A percentile compares a stretch with the other conserved stretches of the same genome.
Conservation (phyloP, 2,797 vertebrate species). For the Sarcoramphus papa region DNA sequence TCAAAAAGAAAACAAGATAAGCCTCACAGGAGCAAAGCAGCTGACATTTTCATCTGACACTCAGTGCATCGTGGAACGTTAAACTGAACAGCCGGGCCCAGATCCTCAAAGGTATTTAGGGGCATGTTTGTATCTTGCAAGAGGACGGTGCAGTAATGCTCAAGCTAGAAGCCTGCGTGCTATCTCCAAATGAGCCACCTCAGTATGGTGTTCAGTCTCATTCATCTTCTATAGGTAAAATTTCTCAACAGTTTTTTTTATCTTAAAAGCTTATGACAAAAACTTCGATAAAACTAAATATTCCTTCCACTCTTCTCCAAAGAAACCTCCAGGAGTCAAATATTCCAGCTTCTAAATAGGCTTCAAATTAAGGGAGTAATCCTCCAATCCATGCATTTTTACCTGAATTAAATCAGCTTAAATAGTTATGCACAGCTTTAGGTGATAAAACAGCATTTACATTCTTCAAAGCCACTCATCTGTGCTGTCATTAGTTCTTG, state of each 20-base stretch:
- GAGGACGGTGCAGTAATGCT: background rate
- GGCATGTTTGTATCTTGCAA: background rate
- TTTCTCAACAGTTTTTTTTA: background rate
- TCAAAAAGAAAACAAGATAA: background rate
- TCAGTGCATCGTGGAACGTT: background rate
- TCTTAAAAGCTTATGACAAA: background rate
- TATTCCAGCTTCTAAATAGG: background rate
- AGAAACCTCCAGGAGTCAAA: background rate
- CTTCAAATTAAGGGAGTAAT: background rate
- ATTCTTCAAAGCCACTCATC: conserved; percentile 18
- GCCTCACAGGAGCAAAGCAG: background rate
- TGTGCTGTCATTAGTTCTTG: background rate
- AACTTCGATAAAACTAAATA: background rate
- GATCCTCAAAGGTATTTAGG: background rate
- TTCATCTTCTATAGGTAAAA: background rate
- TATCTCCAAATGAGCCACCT: background rate
- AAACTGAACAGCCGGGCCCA: background rate
- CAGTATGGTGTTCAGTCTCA: background rate
- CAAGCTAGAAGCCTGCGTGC: background rate
- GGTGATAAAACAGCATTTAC: conserved; percentile 18
- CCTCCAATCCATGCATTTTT: background rate
- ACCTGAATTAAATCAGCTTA: background rate
- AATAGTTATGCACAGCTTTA: background rate
- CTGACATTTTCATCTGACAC: background rate
- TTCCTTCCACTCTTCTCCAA: background rate